Conservation (phyloP, 1,140 invertebrate species). For the Ceratitis capitata region DNA sequence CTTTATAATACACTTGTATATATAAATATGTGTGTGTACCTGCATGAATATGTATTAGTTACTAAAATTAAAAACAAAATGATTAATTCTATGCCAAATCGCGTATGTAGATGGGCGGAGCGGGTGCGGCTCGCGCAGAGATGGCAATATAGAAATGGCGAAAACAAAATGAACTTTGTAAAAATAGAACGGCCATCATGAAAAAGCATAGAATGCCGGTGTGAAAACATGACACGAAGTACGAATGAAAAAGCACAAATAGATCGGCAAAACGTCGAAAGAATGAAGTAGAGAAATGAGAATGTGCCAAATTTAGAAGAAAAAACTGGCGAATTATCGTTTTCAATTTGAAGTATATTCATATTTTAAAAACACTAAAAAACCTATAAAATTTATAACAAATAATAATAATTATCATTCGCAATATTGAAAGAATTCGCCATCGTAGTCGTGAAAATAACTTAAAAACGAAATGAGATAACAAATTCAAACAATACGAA, state of each 20-base stretch:
- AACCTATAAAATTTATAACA: background rate
- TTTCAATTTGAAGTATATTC: background rate
- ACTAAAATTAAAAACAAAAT: background rate
- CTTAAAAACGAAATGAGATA: no score
- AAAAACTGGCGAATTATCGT: no score
- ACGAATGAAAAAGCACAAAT: background rate
- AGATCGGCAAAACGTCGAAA: background rate
- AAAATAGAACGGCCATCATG: constrained; percentile 29
- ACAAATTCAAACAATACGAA: no score
- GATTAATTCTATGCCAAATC: background rate
- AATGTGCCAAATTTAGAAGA: background rate
- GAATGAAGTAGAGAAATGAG: background rate
- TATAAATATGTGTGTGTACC: background rate
- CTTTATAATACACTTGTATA: background rate
- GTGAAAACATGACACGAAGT: background rate
- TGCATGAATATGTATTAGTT: background rate
- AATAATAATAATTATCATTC: background rate
- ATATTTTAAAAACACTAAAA: no score
- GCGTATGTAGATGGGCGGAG: background rate
- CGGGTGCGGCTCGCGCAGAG: background rate
- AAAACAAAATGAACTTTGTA: background rate
- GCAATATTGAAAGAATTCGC: background rate
- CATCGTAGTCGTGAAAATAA: background rate
- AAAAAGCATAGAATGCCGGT: background rate
- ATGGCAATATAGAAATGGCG: background rate